Conservation (phyloP, 2,797 vertebrate genomes). For the Microctenopoma stevenorrisi region DNA sequence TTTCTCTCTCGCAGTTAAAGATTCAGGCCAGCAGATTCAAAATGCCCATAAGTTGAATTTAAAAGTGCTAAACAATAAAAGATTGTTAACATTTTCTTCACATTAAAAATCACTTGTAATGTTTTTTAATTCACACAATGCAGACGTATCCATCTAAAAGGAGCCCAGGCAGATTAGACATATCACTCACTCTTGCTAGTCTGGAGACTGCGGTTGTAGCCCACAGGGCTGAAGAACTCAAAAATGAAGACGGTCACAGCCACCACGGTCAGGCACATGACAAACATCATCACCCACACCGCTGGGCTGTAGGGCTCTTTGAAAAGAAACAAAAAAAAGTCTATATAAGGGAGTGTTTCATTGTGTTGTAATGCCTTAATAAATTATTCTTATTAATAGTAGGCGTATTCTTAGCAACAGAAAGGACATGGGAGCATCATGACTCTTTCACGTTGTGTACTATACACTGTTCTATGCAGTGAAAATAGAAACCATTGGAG, state of each 20-base stretch:
- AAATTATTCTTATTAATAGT: background rate
- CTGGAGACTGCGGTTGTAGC: conserved; percentile 94
- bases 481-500: conserved; percentile 39
- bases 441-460: conserved; percentile 3
- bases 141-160: conserved; percentile 44
- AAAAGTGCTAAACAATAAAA: background rate
- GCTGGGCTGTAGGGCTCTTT: conserved; percentile 96
- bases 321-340: background rate
- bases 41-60: conserved; percentile 20
- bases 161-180: conserved; percentile 37
- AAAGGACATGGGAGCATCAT: conserved; percentile 1
- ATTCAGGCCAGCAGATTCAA: conserved; percentile 28
- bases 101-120: background rate
- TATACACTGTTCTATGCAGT: background rate
- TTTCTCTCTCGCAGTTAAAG: conserved; percentile 31
- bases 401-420: conserved; percentile 1
- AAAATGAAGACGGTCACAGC: conserved; percentile 98
- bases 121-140: conserved; percentile 11
- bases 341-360: background rate
- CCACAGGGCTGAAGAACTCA: conserved; percentile 96
- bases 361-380: background rate
- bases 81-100: background rate
- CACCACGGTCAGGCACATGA: conserved; percentile 97
- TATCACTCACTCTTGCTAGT: conserved; percentile 91
- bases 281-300: conserved; percentile 99